phyloP scores from a whole-genome alignment of 2,888 invertebrate genomes.

The Leuctra nigra region DNA sequence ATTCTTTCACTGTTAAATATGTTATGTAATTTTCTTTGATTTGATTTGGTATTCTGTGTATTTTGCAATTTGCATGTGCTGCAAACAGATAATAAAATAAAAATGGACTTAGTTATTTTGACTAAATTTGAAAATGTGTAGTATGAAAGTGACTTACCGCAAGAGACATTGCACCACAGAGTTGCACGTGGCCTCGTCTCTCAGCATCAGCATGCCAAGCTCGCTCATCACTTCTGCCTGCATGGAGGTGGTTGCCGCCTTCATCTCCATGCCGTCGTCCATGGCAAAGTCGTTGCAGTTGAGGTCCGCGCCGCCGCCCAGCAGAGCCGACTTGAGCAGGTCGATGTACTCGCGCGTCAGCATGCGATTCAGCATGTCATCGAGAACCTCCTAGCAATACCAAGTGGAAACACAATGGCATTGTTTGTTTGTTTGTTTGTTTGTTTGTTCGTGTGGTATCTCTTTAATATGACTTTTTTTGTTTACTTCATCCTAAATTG shows the following conservation, averaged over 20 bases:
- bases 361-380: constrained; percentile 78
- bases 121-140: too few species aligned
- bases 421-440: background rate
- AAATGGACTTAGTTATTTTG: too few species aligned
- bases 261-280: constrained; percentile 49
- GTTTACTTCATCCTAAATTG: too few species aligned
- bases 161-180: constrained; percentile 17
- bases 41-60: too few species aligned
- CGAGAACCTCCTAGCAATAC: constrained; percentile 58
- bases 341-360: constrained; percentile 85
- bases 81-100: too few species aligned
- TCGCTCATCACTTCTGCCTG: constrained; percentile 72
- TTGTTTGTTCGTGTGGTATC: background rate
- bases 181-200: constrained; percentile 45
- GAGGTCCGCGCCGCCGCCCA: constrained; percentile 53
- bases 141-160: too few species aligned
- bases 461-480: too few species aligned
- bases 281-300: constrained; percentile 47
- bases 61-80: too few species aligned
- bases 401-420: background rate
- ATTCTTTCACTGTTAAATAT: too few species aligned
- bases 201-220: constrained; percentile 66
- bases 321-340: constrained; percentile 67
- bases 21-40: too few species aligned
- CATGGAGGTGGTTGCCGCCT: constrained; percentile 16